phyloP scores from a whole-genome alignment of 2,113 vertebrate species.

The Nipponia nippon region DNA sequence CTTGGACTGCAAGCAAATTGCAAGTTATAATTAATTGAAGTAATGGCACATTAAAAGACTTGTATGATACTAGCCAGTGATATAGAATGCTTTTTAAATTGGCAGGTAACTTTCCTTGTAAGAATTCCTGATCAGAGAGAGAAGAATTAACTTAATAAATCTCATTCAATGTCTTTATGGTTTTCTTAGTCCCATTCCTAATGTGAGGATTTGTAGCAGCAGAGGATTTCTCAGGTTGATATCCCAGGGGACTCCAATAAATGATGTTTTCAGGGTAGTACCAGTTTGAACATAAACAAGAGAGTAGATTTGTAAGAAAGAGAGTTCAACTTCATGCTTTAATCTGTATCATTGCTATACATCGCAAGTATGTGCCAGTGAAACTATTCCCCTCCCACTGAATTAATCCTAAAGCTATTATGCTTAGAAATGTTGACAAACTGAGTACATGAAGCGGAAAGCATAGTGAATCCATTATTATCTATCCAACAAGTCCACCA shows the following conservation, averaged over 20 bases:
- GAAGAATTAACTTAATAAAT: neutral
- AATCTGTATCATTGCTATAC: neutral
- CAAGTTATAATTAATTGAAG: neutral
- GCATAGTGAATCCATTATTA: neutral
- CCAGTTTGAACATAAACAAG: neutral
- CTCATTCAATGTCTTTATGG: neutral
- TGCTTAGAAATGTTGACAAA: neutral
- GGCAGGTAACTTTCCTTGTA: neutral
- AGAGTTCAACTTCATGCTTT: neutral
- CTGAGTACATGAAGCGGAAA: neutral
- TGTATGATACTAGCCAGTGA: neutral
- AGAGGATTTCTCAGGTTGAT: neutral
- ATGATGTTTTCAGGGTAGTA: neutral
- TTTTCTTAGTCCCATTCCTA: neutral
- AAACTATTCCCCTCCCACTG: neutral
- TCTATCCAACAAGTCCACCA: neutral
- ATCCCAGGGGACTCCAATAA: neutral
- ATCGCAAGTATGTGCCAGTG: neutral
- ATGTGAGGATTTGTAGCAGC: neutral
- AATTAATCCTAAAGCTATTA: neutral
- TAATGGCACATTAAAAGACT: neutral
- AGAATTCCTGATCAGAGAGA: neutral
- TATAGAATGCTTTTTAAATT: neutral
- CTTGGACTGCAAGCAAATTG: neutral
- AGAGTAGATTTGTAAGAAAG: neutral